Evolutionary conservation across 2,888 invertebrate genomes (phyloP).

Genomic region (Rhaphigaster nebulosa): DNA sequence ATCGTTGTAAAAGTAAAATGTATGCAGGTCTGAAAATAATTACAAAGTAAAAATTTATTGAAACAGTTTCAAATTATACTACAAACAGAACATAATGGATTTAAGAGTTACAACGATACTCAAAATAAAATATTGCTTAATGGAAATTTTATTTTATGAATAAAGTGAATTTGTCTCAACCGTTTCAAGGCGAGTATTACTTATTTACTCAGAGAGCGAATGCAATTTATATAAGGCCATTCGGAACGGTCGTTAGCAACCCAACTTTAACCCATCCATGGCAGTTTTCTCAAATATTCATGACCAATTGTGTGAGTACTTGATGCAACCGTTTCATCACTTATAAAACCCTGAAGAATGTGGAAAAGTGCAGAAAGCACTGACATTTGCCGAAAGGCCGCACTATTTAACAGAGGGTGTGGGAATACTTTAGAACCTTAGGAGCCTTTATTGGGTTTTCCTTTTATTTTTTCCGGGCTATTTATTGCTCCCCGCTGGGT

Average conservation of each 20-base stretch:
- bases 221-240: slow-evolving; percentile 16
- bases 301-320: slow-evolving; percentile 4
- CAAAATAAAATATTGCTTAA: not conserved
- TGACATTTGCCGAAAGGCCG: slow-evolving; percentile 1
- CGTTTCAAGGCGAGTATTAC: not conserved
- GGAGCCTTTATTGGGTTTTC: not conserved
- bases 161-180: not conserved
- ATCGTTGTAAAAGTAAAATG: too few species aligned
- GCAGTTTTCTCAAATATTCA: slow-evolving; percentile 28
- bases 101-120: not conserved
- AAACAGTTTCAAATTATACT: too few species aligned
- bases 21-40: too few species aligned
- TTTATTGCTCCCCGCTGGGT: not conserved
- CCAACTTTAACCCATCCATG: not conserved
- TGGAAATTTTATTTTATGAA: not conserved
- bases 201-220: not conserved
- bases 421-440: not conserved
- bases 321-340: slow-evolving; percentile 20
- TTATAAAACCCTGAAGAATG: not conserved
- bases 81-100: not conserved
- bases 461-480: not conserved
- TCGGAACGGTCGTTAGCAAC: not conserved
- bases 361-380: not conserved
- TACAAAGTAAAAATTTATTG: too few species aligned
- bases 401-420: not conserved